Percentiles rank a stretch among this genome's conserved stretches.
Conservation (phyloP, 2,888 invertebrate species). For the Blastobasis lacticolella region DNA sequence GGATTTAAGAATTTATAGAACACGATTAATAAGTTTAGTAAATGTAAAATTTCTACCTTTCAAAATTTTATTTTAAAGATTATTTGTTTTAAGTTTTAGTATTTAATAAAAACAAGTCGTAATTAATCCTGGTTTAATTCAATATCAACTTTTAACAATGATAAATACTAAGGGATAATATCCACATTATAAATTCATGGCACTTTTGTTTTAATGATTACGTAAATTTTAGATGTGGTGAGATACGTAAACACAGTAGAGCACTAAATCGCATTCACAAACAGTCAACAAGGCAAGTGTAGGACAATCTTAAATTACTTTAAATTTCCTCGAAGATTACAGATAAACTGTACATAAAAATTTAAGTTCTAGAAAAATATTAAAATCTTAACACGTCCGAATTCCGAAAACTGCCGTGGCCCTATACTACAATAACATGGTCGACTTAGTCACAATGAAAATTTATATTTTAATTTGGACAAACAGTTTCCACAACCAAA, state of each 20-base stretch:
- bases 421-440: not conserved
- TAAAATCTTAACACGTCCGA: not conserved
- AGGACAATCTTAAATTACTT: constrained; percentile 16
- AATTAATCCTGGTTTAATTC: constrained; percentile 17
- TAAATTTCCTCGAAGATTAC: not conserved
- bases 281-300: constrained; percentile 26
- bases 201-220: constrained; percentile 27
- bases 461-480: no score
- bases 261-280: constrained; percentile 8
- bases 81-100: not conserved
- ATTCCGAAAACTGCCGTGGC: not conserved
- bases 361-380: constrained; percentile 3
- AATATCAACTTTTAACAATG: constrained; percentile 19
- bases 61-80: not conserved
- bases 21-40: not conserved
- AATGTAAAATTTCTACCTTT: not conserved
- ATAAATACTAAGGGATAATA: constrained; percentile 21
- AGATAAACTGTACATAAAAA: constrained; percentile 1
- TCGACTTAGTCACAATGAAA: no score
- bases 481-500: no score
- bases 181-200: constrained; percentile 21
- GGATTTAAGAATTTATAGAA: not conserved
- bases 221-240: not conserved
- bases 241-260: constrained; percentile 12
- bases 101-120: constrained; percentile 8